A percentile compares a stretch with the other conserved stretches of the same genome.
phyloP scores from a whole-genome alignment of 2,797 vertebrate genomes.

The Coracias cyanogaster region DNA sequence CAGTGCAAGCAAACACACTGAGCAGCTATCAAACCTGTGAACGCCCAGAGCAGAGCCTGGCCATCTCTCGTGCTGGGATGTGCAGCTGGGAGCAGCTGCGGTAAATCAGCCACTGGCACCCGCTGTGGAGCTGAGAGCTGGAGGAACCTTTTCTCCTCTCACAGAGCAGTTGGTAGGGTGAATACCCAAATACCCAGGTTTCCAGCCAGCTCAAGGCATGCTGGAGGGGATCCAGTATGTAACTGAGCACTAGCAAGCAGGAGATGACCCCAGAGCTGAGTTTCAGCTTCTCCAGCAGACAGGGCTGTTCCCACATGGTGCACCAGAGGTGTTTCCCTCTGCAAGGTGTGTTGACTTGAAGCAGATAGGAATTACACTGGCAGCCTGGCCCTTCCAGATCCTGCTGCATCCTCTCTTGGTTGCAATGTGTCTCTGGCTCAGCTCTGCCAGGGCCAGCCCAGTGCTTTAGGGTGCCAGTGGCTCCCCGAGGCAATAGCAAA shows the following conservation, averaged over 20 bases:
- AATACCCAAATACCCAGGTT: neutral
- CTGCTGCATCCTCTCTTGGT: neutral
- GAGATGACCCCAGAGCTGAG: neutral
- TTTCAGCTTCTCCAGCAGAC: neutral
- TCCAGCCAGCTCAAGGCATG: neutral
- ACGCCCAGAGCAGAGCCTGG: fast-evolving
- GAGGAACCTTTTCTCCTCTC: neutral
- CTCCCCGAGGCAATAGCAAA: neutral
- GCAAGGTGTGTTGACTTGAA: neutral
- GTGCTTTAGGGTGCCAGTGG: fast-evolving
- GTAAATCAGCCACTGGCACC: neutral
- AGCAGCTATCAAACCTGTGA: neutral
- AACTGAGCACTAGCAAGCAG: fast-evolving
- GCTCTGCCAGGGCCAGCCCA: neutral
- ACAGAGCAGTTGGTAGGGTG: neutral
- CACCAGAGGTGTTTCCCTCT: neutral
- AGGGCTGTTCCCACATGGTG: neutral
- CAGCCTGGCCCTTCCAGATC: neutral
- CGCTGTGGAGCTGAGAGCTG: neutral
- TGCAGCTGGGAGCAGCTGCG: neutral
- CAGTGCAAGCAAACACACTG: neutral
- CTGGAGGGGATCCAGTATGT: neutral
- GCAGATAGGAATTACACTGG: neutral
- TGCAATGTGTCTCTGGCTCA: neutral
- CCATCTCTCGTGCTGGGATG: neutral